Evolutionary conservation across 1,140 invertebrate genomes (phyloP), one percentile per base, ranked within the genome.

Genomic region (Pogonus chalceus): DNA sequence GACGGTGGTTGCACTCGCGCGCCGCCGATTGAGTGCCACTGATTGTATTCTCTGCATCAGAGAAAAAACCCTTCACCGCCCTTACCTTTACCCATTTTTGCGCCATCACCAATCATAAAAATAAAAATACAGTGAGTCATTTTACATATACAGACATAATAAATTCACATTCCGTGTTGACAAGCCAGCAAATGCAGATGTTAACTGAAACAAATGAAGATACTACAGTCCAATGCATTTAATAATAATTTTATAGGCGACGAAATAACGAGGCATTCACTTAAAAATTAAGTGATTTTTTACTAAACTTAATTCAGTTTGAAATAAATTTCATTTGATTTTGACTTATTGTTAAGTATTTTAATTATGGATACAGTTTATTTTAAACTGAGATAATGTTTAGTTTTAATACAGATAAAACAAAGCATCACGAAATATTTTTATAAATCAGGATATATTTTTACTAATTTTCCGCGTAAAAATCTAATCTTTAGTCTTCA

Each of bases 1-100:
- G 63, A 54, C 60, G 66, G 67, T 67, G 66, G 63, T 60, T 65
- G 66, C 68, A 70, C 68, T 69, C 68, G 43, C 65, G 61, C 60
- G 60, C 58, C 55, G 64, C 60, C 65, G 66, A 67, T 59, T 63
- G 60, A 66, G 63, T 56, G 58, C 55, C 39, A 54, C 23, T 55
- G 47, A 21, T 31, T n/a, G 37, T 52, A 35, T 67, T 65, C 64
- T 67, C 65, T 68, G 66, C 62, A 67, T 68, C 66, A 68, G 66
- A 68, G 66, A 67, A 43, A 7, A 43, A 43, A 43, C 18, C 4
- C n/a, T n/a, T n/a, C n/a, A n/a, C n/a, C 37, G 37, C 37, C 37
- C 7, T 18, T 7, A 43, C 37, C 37, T 7, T 12, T 4, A 43
- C 18, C 37, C 3, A 43, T n/a, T n/a, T n/a, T n/a, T n/a, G n/a